Conservation (phyloP, 2,888 invertebrate species). For the Eristalis pertinax region DNA sequence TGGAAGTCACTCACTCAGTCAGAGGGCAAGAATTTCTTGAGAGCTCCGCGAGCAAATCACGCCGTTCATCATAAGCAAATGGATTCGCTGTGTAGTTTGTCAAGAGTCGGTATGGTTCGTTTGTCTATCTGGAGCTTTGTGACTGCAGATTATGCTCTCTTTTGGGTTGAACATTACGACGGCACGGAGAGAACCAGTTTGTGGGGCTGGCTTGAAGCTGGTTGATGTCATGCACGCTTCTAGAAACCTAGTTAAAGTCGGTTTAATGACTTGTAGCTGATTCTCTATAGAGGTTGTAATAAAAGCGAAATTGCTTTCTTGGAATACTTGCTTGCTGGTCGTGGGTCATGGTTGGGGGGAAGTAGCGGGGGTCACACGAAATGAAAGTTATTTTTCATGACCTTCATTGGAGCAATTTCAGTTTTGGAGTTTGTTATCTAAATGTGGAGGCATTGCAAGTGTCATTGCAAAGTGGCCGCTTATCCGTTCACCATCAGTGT, state of each 20-base stretch:
- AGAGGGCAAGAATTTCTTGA: neutral
- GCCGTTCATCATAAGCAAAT: too few species aligned
- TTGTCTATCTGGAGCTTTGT: neutral
- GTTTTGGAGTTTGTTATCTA: neutral
- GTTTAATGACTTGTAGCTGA: neutral
- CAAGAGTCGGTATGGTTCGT: neutral
- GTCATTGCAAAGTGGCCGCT: neutral
- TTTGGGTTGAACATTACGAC: neutral
- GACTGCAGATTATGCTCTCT: neutral
- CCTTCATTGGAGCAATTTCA: neutral
- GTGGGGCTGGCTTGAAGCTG: neutral
- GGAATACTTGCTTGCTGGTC: neutral
- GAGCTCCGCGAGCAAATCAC: neutral
- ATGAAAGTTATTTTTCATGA: neutral
- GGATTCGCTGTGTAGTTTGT: neutral
- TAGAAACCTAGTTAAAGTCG: conserved; percentile 25
- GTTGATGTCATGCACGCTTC: conserved; percentile 44
- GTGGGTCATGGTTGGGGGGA: neutral
- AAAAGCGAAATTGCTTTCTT: conserved; percentile 29
- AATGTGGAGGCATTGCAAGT: neutral
- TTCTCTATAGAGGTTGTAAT: conserved; percentile 1
- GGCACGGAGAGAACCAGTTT: conserved; percentile 31
- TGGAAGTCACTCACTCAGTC: neutral
- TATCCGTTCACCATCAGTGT: too few species aligned
- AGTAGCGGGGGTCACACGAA: neutral